Percentiles rank a stretch among this genome's conserved stretches.
phyloP scores from a whole-genome alignment of 1,140 invertebrate species.

The fruit fly (Drosophila melanogaster) region Release_6_plus_ISO1_MT NT_033777.3:19066501-19067000 shows the following conservation, averaged over 20 bases:
- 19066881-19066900: slow-evolving; percentile 38
- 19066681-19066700: slow-evolving; percentile 43
- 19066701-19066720: slow-evolving; percentile 4
- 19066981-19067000: slow-evolving; percentile 32
- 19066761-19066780: slow-evolving; percentile 59
- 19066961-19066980: slow-evolving; percentile 52
- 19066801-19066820: background rate
- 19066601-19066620: slow-evolving; percentile 20
- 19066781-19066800: slow-evolving; percentile 30
- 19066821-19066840: slow-evolving; percentile 1
- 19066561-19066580: slow-evolving; percentile 52
- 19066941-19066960: slow-evolving; percentile 45
- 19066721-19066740: slow-evolving; percentile 38
- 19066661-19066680: slow-evolving; percentile 59
- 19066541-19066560: slow-evolving; percentile 73
- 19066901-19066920: slow-evolving; percentile 13
- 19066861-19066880: slow-evolving; percentile 25
- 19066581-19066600: slow-evolving; percentile 56
- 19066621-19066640: slow-evolving; percentile 22
- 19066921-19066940: slow-evolving; percentile 10
- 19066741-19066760: slow-evolving; percentile 55
- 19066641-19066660: slow-evolving; percentile 45
- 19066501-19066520: slow-evolving; percentile 60
- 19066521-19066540: slow-evolving; percentile 70
- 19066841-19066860: slow-evolving; percentile 44